Evolutionary conservation across 1,140 invertebrate genomes (phyloP).

Genomic region (Dinoponera quadriceps): DNA sequence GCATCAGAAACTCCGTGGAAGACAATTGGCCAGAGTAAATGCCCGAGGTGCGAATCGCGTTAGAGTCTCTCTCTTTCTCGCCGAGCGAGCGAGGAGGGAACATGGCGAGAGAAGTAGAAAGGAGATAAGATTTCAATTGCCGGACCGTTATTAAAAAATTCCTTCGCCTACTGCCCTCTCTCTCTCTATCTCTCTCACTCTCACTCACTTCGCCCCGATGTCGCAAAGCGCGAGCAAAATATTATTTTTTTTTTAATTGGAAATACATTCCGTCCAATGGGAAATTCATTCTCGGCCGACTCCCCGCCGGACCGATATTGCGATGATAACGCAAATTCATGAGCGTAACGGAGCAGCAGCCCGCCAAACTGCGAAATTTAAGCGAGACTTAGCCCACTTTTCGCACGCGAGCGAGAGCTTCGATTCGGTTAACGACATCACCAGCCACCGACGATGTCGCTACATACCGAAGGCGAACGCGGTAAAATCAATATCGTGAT

Average conservation of each 20-base stretch:
- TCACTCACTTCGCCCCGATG: not conserved
- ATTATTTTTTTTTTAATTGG: not conserved
- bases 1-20: conserved; percentile 48
- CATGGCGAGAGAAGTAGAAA: not conserved
- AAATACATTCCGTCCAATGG: conserved; percentile 9
- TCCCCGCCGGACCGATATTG: conserved; percentile 26
- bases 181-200: not conserved
- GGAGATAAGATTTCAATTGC: conserved; percentile 23
- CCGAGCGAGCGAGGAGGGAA: not conserved
- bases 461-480: conserved; percentile 6
- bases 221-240: not conserved
- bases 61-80: not conserved
- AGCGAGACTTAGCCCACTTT: conserved; percentile 41
- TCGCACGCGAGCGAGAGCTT: not conserved
- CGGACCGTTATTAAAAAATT: conserved; percentile 43
- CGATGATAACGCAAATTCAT: conserved; percentile 12
- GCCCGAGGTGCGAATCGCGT: conserved; percentile 11
- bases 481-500: conserved; percentile 47
- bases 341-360: conserved; percentile 1
- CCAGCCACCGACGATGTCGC: not conserved
- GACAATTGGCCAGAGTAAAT: conserved; percentile 59
- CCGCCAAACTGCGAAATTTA: conserved; percentile 38
- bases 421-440: conserved; percentile 17
- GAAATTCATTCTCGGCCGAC: conserved; percentile 26
- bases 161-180: not conserved